A percentile compares a stretch with the other conserved stretches of the same genome.
Conservation (phyloP, 2,888 invertebrate species). For the Caenorhabditis sp. region DNA sequence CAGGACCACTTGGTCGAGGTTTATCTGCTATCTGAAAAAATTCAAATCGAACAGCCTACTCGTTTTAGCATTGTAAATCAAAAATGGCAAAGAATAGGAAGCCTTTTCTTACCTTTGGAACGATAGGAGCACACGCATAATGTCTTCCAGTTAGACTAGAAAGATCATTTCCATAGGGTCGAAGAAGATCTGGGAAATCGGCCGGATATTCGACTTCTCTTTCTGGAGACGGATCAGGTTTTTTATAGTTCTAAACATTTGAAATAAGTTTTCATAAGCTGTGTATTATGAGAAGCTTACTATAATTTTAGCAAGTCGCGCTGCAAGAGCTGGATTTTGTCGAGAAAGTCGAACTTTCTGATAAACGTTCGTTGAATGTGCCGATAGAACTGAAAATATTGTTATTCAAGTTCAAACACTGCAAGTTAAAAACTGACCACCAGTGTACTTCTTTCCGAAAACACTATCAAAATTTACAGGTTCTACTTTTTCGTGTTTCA, state of each 20-base stretch:
- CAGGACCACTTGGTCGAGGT: too few species aligned
- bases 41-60: too few species aligned
- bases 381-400: background rate
- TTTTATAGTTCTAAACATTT: background rate
- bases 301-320: background rate
- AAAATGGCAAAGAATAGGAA: too few species aligned
- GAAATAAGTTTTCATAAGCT: too few species aligned
- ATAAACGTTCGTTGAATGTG: background rate
- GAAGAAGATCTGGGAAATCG: too few species aligned
- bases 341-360: background rate
- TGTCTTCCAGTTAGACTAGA: too few species aligned
- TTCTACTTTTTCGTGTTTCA: background rate
- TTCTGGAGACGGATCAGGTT: background rate
- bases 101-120: too few species aligned
- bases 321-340: background rate
- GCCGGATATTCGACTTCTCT: background rate
- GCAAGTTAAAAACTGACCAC: background rate
- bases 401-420: background rate
- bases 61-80: too few species aligned
- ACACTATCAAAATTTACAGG: background rate
- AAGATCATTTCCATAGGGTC: too few species aligned
- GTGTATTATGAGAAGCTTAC: too few species aligned
- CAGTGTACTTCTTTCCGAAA: conserved; percentile 6
- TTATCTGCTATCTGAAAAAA: too few species aligned
- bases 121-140: too few species aligned